Evolutionary conservation across 1,140 invertebrate genomes (phyloP).

Genomic region (Drosophila bifasciata): DNA sequence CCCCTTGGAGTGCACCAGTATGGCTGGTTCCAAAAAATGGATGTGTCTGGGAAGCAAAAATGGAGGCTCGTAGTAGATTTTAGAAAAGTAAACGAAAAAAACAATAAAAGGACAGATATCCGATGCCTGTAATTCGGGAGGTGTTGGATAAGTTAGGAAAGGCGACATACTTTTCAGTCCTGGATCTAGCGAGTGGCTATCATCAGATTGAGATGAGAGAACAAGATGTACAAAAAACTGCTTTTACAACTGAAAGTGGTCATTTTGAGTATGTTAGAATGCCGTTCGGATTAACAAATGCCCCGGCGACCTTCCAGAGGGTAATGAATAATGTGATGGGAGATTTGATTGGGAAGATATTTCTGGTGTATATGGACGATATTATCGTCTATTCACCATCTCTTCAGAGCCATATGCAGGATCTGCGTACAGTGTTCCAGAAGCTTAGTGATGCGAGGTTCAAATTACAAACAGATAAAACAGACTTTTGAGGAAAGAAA

Average conservation of each 20-base stretch:
- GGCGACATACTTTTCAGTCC: slow-evolving; percentile 79
- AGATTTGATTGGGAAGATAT: slow-evolving; percentile 33
- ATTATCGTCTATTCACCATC: too few relatives aligned
- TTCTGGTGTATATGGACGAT: slow-evolving; percentile 46
- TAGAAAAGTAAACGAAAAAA: slow-evolving; percentile 3
- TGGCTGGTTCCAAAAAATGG: slow-evolving; percentile 39
- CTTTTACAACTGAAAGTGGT: slow-evolving; percentile 35
- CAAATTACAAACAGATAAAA: neutral
- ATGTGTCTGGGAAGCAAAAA: slow-evolving; percentile 30
- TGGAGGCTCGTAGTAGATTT: slow-evolving; percentile 66
- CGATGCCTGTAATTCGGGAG: slow-evolving; percentile 82
- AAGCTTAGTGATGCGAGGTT: neutral
- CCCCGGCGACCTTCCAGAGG: slow-evolving; percentile 15
- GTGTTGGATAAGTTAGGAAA: slow-evolving; percentile 82
- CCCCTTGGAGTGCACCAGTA: too few relatives aligned
- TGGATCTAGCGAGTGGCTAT: slow-evolving; percentile 84
- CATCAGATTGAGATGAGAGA: slow-evolving; percentile 84
- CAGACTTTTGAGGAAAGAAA: slow-evolving; percentile 27
- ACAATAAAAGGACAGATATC: slow-evolving; percentile 85
- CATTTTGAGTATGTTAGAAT: slow-evolving; percentile 1
- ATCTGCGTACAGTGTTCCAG: neutral
- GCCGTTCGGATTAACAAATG: slow-evolving; percentile 59
- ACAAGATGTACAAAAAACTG: slow-evolving; percentile 82
- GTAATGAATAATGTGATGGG: slow-evolving; percentile 19
- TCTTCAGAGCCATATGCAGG: too few relatives aligned